Conservation (phyloP, 1,140 invertebrate species). For the Drosophila lacteicornis region DNA sequence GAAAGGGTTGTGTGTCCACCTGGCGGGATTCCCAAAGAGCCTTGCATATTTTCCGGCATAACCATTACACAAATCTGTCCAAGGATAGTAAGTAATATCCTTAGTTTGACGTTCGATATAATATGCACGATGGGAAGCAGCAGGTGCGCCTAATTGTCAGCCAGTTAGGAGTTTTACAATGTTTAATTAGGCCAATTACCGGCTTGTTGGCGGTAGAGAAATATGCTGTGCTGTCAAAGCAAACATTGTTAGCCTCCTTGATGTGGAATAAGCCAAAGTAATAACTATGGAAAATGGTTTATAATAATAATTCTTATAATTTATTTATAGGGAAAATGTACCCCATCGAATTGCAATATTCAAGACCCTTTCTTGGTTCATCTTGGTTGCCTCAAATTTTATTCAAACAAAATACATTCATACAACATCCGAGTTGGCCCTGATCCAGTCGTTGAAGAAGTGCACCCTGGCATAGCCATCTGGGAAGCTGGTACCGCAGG, state of each 20-base stretch:
- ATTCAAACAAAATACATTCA: not conserved
- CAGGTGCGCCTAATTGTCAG: constrained; percentile 8
- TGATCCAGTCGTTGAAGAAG: constrained; percentile 85
- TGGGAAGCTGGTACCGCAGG: constrained; percentile 77
- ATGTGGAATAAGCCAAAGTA: too few species aligned
- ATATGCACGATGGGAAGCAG: not conserved
- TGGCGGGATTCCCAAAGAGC: not conserved
- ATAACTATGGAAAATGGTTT: too few species aligned
- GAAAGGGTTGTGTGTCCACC: not conserved
- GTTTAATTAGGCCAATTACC: constrained; percentile 1
- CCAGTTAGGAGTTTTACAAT: not conserved
- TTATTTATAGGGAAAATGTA: too few species aligned
- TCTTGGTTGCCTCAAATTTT: not conserved
- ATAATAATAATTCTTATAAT: too few species aligned
- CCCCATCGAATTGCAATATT: too few species aligned
- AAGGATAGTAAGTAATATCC: not conserved
- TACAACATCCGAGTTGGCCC: constrained; percentile 28
- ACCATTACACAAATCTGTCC: not conserved
- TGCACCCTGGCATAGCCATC: constrained; percentile 87
- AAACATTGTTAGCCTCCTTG: too few species aligned
- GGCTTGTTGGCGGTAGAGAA: not conserved
- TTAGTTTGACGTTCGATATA: not conserved
- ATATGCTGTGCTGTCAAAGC: too few species aligned
- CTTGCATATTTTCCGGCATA: constrained; percentile 1
- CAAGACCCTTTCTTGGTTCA: too few species aligned